These are phyloP conservation scores for Balaeniceps rex DNA, from an alignment of 2,113 vertebrate genomes.

Conservation along the genomic window DNA sequence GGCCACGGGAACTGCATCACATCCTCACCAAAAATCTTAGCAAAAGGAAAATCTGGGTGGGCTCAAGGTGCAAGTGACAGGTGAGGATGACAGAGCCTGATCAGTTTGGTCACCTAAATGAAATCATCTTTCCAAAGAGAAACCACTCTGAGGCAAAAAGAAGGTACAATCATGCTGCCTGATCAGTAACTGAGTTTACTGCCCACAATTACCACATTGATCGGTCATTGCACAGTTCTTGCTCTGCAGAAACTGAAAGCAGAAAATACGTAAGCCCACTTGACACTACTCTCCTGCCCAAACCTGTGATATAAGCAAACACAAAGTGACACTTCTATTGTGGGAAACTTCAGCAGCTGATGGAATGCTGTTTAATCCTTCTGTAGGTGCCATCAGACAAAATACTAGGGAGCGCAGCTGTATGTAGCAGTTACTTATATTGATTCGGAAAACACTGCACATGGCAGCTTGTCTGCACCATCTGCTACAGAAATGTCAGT, in stretches of 20 bases:
- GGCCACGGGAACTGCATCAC: background rate
- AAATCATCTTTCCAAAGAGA: background rate
- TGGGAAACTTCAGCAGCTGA: background rate
- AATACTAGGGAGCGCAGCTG: background rate
- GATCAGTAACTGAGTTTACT: background rate
- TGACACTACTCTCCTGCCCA: background rate
- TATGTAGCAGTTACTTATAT: background rate
- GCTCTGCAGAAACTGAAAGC: background rate
- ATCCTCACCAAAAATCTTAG: background rate
- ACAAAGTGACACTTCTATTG: background rate
- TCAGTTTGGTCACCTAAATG: background rate
- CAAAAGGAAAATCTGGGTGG: background rate
- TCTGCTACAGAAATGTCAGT: conserved; percentile 15
- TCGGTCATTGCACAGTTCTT: background rate
- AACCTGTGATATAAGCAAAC: background rate
- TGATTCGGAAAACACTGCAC: background rate
- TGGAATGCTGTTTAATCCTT: background rate
- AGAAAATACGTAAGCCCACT: background rate
- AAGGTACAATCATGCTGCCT: background rate
- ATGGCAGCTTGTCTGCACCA: conserved; percentile 4
- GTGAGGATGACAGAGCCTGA: background rate
- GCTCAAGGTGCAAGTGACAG: background rate
- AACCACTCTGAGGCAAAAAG: background rate
- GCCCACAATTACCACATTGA: background rate
- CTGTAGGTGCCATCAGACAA: background rate